These are phyloP conservation scores for Drosophila maculinotata DNA, from an alignment of 2,888 invertebrate species.

Conservation along the genomic window DNA sequence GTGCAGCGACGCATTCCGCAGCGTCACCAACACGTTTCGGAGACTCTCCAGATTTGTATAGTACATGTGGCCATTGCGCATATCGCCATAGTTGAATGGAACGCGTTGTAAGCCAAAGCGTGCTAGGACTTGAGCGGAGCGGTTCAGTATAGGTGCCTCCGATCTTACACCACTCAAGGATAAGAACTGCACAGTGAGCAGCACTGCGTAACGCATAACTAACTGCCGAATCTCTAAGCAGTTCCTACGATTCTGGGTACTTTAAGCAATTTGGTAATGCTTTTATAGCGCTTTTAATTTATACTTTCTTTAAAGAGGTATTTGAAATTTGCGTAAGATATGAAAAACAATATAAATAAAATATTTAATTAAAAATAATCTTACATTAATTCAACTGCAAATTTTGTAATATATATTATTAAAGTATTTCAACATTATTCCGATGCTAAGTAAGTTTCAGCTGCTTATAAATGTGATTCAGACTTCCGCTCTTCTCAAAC, in stretches of 20 bases:
- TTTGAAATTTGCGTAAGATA: background rate
- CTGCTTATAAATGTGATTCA: too few relatives aligned
- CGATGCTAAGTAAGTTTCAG: too few relatives aligned
- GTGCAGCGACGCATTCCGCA: slow-evolving; percentile 44
- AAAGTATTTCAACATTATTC: too few relatives aligned
- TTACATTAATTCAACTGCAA: too few relatives aligned
- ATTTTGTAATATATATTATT: too few relatives aligned
- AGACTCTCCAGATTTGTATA: slow-evolving; percentile 60
- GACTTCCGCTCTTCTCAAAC: background rate
- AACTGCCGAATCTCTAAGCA: background rate
- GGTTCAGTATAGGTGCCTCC: slow-evolving; percentile 2
- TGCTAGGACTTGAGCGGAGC: slow-evolving; percentile 18
- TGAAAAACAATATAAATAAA: too few relatives aligned
- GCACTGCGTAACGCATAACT: slow-evolving; percentile 2
- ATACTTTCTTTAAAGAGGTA: background rate
- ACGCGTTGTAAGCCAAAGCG: slow-evolving; percentile 38
- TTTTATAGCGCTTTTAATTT: slow-evolving; percentile 14
- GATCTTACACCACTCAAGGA: slow-evolving; percentile 22
- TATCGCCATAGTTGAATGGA: slow-evolving; percentile 14
- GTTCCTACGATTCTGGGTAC: background rate
- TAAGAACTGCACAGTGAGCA: background rate
- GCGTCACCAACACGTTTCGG: slow-evolving; percentile 41
- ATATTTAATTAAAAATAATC: too few relatives aligned
- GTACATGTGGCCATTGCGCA: slow-evolving; percentile 50
- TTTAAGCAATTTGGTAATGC: background rate